Conservation (phyloP, 1,140 invertebrate species). For the Hestina assimilis region DNA sequence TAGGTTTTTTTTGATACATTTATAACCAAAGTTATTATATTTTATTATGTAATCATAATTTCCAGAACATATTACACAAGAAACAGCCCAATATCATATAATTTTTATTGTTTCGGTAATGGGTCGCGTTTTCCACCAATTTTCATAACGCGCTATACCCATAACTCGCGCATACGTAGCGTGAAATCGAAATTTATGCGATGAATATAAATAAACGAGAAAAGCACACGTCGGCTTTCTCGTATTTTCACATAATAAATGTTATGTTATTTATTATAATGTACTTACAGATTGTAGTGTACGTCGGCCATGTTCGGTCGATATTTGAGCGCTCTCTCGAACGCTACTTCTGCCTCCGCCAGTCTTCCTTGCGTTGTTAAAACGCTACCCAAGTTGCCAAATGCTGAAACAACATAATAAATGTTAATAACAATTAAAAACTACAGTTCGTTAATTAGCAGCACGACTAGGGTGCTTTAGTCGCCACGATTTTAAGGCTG, state of each 20-base stretch:
- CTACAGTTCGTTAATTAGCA: too few species aligned
- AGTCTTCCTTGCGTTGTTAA: constrained; percentile 91
- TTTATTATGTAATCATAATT: too few species aligned
- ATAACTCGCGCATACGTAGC: constrained; percentile 32
- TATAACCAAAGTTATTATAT: too few species aligned
- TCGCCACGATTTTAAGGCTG: too few species aligned
- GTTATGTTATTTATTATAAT: constrained; percentile 27
- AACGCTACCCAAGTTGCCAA: constrained; percentile 95
- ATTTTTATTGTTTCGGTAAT: constrained; percentile 32
- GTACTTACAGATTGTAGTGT: constrained; percentile 98
- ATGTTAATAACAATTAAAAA: background rate
- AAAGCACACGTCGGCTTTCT: constrained; percentile 31
- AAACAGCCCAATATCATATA: constrained; percentile 3
- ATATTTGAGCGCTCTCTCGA: constrained; percentile 90
- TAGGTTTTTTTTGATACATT: too few species aligned
- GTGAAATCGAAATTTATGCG: constrained; percentile 34
- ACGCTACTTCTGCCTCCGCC: constrained; percentile 92
- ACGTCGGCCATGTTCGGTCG: constrained; percentile 97
- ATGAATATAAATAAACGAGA: constrained; percentile 31
- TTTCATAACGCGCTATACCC: constrained; percentile 29
- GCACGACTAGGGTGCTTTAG: too few species aligned
- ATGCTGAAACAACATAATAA: constrained; percentile 82
- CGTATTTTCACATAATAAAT: constrained; percentile 28
- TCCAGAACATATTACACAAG: background rate
- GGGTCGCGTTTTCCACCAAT: constrained; percentile 29